phyloP scores from a whole-genome alignment of 2,113 vertebrate genomes.

The Toxostoma redivivum region DNA sequence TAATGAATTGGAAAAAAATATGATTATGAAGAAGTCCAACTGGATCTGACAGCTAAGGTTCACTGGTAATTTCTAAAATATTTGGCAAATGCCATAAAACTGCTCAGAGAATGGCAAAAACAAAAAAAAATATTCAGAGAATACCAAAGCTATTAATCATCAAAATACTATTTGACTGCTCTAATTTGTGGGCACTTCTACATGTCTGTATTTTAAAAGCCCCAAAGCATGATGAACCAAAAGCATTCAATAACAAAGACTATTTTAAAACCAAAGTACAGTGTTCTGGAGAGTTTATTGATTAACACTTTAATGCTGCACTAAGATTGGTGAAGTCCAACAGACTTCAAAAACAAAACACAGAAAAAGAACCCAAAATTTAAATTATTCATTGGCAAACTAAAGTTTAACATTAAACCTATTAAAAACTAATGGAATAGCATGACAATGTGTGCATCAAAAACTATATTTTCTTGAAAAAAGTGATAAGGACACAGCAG shows the following conservation, averaged over 20 bases:
- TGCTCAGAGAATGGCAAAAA: neutral
- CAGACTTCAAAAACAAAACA: neutral
- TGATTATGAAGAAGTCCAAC: neutral
- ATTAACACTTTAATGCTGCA: neutral
- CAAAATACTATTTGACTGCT: neutral
- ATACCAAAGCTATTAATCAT: constrained; percentile 36
- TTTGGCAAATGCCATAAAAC: constrained; percentile 9
- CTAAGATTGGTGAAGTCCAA: neutral
- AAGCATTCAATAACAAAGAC: neutral
- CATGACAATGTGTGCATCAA: neutral
- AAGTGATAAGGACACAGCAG: neutral
- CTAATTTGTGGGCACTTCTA: neutral
- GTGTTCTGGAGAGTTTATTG: neutral
- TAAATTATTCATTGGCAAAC: neutral
- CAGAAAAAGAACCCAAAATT: neutral
- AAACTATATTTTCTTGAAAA: neutral
- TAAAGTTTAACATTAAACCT: neutral
- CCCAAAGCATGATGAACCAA: neutral
- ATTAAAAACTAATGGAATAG: neutral
- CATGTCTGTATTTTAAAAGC: neutral
- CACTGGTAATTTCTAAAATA: neutral
- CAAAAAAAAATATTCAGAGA: neutral
- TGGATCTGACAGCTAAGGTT: neutral
- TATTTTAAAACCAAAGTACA: neutral
- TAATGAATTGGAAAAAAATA: neutral